A percentile compares a stretch with the other conserved stretches of the same genome.
Evolutionary conservation across 30 jellyfish, hydroid and myxozoan genomes (phyloP).

Genomic region (Pseudorhiza aurosa): DNA sequence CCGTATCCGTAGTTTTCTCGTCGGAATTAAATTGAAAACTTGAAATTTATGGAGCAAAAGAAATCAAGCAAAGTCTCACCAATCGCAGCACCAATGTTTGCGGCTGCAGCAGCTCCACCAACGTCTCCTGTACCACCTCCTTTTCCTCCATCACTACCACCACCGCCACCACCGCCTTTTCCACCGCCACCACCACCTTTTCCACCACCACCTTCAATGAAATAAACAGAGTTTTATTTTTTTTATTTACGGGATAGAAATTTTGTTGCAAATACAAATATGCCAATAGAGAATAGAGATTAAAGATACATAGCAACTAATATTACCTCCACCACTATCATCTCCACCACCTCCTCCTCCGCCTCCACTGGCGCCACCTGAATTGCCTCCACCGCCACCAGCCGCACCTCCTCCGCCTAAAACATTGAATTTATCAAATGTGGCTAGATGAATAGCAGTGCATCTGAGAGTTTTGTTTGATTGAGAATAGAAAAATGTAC

Average conservation of each 20-base stretch:
- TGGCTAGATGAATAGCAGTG: too few species aligned
- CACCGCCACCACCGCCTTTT: slow-evolving; percentile 80
- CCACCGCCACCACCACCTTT: slow-evolving; percentile 91
- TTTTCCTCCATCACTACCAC: slow-evolving; percentile 92
- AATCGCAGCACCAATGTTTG: slow-evolving; percentile 92
- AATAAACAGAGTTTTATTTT: too few species aligned
- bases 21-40: too few species aligned
- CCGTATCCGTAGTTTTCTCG: too few species aligned
- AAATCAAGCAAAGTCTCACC: slow-evolving; percentile 68
- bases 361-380: slow-evolving; percentile 55
- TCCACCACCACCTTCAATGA: slow-evolving; percentile 78
- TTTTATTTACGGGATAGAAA: neutral
- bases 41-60: too few species aligned
- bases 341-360: slow-evolving; percentile 71
- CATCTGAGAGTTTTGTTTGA: too few species aligned
- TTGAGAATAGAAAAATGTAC: too few species aligned
- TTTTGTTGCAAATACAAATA: too few species aligned
- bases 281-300: neutral
- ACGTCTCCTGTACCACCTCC: slow-evolving; percentile 90
- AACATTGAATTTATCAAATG: neutral
- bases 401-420: slow-evolving; percentile 70
- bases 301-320: neutral
- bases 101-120: slow-evolving; percentile 96
- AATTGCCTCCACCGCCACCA: slow-evolving; percentile 56
- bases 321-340: slow-evolving; percentile 69